These are phyloP conservation scores for Peromyscus aztecus DNA, from an alignment of 2,797 vertebrate species.

Conservation along the genomic window DNA sequence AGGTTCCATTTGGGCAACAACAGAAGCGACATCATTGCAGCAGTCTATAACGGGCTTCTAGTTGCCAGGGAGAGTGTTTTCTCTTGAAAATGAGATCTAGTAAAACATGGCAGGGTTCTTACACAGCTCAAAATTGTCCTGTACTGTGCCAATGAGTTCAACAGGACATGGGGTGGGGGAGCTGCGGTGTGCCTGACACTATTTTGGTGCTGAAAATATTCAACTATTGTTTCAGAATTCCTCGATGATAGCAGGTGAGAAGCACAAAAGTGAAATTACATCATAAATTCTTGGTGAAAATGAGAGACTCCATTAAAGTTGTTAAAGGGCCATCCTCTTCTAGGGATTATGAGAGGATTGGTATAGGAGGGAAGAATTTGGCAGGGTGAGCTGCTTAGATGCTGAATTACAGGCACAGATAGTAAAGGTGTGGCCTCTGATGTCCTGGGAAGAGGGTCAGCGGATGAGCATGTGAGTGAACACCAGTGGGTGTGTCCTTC, in stretches of 20 bases:
- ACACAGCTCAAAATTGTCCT: background rate
- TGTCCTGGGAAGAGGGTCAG: background rate
- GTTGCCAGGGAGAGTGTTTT: background rate
- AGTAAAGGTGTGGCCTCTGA: background rate
- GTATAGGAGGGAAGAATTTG: background rate
- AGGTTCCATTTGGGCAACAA: background rate
- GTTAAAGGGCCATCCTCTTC: background rate
- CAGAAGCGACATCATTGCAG: background rate
- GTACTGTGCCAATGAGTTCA: background rate
- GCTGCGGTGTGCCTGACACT: background rate
- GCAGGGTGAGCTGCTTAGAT: background rate
- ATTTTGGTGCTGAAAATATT: background rate
- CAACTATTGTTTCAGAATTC: background rate
- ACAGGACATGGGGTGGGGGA: background rate
- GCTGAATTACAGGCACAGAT: background rate
- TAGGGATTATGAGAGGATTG: background rate
- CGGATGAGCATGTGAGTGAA: background rate
- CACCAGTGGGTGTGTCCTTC: no score
- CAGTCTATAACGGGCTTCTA: background rate
- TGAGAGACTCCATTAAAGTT: background rate
- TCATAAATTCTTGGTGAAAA: background rate
- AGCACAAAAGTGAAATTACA: background rate
- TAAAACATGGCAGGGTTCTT: background rate
- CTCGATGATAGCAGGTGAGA: background rate
- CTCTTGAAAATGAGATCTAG: slow-evolving; percentile 45